Evolutionary conservation across 2,113 vertebrate genomes (phyloP).

Genomic region (Ailurus styani): DNA sequence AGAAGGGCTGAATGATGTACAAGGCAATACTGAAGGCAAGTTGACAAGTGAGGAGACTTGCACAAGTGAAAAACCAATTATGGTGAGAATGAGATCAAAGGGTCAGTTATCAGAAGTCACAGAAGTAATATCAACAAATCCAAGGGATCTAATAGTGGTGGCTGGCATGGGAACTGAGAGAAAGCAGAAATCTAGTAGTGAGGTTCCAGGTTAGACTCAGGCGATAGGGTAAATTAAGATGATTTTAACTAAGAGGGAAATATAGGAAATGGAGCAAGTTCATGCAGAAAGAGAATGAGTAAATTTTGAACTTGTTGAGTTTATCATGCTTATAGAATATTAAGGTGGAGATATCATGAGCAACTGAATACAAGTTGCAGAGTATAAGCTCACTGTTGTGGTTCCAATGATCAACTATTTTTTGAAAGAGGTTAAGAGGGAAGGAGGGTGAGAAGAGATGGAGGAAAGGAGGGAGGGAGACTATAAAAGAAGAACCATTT

Average conservation of each 20-base stretch:
- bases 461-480: not conserved
- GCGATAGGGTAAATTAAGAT: not conserved
- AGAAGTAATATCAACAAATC: not conserved
- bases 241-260: slow-evolving; percentile 4
- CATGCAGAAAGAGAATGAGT: not conserved
- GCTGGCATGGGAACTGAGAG: not conserved
- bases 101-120: not conserved
- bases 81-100: not conserved
- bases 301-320: not conserved
- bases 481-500: not conserved
- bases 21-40: not conserved
- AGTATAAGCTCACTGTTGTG: not conserved
- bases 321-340: not conserved
- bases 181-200: not conserved
- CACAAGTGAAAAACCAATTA: not conserved
- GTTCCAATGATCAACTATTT: not conserved
- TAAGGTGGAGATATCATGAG: not conserved
- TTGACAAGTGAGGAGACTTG: not conserved
- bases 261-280: not conserved
- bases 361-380: not conserved
- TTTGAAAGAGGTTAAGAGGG: not conserved
- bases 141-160: not conserved
- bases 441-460: not conserved
- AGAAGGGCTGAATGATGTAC: not conserved
- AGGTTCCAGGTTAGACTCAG: not conserved